These are phyloP conservation scores for Hemitrygon akajei DNA, from an alignment of 2,797 vertebrate genomes.

Conservation along the genomic window DNA sequence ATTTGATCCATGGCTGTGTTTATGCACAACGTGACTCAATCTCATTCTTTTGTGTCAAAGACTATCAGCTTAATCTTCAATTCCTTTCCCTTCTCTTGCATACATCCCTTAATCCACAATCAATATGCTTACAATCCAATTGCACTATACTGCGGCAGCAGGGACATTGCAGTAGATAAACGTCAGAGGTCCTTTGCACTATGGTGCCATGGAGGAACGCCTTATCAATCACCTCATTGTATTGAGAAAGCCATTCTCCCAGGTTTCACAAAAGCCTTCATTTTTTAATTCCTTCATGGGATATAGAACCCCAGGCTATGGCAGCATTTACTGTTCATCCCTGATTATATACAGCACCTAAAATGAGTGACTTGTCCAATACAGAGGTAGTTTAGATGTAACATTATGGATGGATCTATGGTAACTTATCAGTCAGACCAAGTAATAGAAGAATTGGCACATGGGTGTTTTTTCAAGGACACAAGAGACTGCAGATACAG, in stretches of 20 bases:
- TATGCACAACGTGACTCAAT: not conserved
- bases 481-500: no score
- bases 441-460: no score
- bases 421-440: no score
- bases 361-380: no score
- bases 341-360: no score
- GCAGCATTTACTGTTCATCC: no score
- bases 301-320: no score
- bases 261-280: not conserved
- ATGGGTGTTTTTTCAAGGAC: no score
- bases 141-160: not conserved
- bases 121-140: not conserved
- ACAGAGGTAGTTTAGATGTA: no score
- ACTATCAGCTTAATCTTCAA: no score
- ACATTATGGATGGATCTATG: no score
- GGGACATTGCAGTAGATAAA: not conserved
- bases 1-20: not conserved
- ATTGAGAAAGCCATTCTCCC: not conserved
- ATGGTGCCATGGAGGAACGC: not conserved
- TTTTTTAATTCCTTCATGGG: not conserved
- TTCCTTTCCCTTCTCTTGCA: not conserved
- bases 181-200: not conserved
- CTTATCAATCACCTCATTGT: not conserved
- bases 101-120: not conserved
- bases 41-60: no score